These are phyloP conservation scores for Eudyptes chrysolophus DNA, from an alignment of 2,113 vertebrate genomes.

Conservation along the genomic window DNA sequence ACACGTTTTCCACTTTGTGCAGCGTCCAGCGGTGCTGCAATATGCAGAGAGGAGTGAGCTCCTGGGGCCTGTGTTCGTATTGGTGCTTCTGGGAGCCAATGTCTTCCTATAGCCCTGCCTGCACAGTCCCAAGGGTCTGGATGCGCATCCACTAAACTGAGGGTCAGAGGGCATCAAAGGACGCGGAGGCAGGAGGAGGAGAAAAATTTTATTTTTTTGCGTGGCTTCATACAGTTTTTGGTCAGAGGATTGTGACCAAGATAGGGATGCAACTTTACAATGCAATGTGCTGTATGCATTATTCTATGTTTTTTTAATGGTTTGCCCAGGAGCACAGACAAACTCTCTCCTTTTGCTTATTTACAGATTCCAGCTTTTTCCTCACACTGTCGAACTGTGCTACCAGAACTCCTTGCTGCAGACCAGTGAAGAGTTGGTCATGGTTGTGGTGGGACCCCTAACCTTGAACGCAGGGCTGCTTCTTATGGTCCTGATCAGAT, in stretches of 20 bases:
- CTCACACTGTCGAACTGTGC: slow-evolving; percentile 86
- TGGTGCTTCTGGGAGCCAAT: neutral
- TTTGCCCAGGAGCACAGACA: neutral
- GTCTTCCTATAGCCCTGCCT: neutral
- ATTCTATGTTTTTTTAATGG: neutral
- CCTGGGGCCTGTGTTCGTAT: neutral
- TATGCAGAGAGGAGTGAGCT: neutral
- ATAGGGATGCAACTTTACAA: neutral
- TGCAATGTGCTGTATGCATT: too few relatives aligned
- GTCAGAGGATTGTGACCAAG: neutral
- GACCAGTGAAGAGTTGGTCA: slow-evolving; percentile 84
- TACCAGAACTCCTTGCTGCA: slow-evolving; percentile 88
- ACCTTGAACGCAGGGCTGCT: slow-evolving; percentile 83
- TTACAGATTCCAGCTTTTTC: slow-evolving; percentile 82
- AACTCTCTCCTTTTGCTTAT: neutral
- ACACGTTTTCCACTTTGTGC: neutral
- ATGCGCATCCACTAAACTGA: neutral
- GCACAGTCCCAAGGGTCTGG: neutral
- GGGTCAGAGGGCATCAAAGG: neutral
- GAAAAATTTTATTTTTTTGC: neutral
- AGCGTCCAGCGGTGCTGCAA: neutral
- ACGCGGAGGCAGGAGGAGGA: neutral
- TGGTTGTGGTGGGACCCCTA: slow-evolving; percentile 88
- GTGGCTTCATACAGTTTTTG: neutral
- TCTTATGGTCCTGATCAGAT: slow-evolving; percentile 92